Evolutionary conservation across 2,888 invertebrate genomes (phyloP).

Genomic region (Alviniconcha strummeri): DNA sequence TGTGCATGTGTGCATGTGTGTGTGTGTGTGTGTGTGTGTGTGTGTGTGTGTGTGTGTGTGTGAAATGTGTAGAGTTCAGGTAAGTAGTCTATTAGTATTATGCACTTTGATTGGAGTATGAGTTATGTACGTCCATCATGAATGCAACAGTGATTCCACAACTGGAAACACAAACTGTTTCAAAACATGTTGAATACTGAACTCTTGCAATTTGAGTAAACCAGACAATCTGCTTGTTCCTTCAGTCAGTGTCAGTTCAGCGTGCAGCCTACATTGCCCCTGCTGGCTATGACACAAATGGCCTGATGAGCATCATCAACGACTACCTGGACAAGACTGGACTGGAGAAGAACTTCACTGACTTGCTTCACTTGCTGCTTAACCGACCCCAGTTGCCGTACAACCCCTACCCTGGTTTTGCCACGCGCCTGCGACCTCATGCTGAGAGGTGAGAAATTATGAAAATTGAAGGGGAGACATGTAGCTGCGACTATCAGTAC

Average conservation of each 20-base stretch:
- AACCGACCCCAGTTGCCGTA: slow-evolving; percentile 61
- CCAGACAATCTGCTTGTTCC: no score
- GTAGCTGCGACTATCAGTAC: no score
- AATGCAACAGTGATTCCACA: no score
- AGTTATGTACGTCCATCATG: no score
- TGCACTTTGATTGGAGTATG: no score
- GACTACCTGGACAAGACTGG: slow-evolving; percentile 60
- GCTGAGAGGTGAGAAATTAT: slow-evolving; percentile 55
- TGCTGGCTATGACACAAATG: slow-evolving; percentile 30
- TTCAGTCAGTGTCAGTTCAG: neutral
- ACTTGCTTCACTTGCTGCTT: slow-evolving; percentile 54
- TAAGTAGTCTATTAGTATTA: no score
- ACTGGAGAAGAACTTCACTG: slow-evolving; percentile 56
- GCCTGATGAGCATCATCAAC: slow-evolving; percentile 46
- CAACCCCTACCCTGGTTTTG: slow-evolving; percentile 68
- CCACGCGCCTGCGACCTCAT: slow-evolving; percentile 52
- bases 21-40: neutral
- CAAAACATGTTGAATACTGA: no score
- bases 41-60: neutral
- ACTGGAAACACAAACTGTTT: no score
- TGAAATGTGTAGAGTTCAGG: neutral
- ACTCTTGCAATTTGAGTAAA: no score
- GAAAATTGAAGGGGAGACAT: no score
- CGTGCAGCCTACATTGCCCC: slow-evolving; percentile 29
- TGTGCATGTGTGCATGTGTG: neutral